These are phyloP conservation scores for Tetragonula clypearis DNA, from an alignment of 1,140 invertebrate species.

Conservation along the genomic window DNA sequence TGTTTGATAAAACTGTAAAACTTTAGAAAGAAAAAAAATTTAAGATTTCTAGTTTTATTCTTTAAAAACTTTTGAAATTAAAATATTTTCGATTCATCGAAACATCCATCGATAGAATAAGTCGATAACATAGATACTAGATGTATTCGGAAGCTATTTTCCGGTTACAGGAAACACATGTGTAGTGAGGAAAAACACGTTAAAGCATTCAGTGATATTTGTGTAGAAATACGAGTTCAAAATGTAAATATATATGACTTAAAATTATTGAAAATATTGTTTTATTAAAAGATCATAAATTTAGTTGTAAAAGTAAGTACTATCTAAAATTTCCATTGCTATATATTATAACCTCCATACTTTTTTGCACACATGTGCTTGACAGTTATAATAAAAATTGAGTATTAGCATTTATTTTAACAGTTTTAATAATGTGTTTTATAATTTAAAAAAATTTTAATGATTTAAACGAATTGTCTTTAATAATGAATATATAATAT, in stretches of 20 bases:
- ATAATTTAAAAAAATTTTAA: no score
- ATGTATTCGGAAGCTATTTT: neutral
- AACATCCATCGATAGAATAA: neutral
- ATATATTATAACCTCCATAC: slow-evolving; percentile 40
- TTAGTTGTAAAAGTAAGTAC: slow-evolving; percentile 35
- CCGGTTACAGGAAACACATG: neutral
- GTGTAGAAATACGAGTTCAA: slow-evolving; percentile 8
- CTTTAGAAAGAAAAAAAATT: no score
- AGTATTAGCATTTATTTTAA: neutral
- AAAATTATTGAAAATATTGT: neutral
- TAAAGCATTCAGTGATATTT: neutral
- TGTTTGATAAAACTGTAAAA: no score
- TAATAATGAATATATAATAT: neutral
- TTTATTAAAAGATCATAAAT: neutral
- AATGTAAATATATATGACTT: neutral
- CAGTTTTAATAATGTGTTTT: neutral
- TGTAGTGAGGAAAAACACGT: neutral
- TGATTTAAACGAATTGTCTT: neutral
- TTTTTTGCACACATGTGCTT: neutral
- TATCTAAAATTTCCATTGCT: neutral
- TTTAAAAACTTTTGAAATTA: neutral
- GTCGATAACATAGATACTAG: neutral
- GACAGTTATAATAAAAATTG: neutral
- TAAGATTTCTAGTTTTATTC: no score
- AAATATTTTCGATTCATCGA: neutral